phyloP scores from a whole-genome alignment of 2,113 vertebrate species.

The Plestiodon gilberti region DNA sequence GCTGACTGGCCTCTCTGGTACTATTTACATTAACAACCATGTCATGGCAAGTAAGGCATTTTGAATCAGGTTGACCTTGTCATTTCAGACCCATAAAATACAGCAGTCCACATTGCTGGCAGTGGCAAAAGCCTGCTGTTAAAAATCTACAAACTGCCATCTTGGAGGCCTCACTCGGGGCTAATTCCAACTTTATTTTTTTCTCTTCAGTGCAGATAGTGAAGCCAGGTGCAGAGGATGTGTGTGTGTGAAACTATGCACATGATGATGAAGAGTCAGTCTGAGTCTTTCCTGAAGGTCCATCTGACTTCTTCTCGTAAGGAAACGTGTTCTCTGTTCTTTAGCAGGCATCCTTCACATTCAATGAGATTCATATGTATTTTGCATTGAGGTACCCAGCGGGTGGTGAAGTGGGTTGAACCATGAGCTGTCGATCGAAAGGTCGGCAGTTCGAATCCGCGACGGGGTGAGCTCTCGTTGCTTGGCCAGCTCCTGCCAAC shows the following conservation, averaged over 20 bases:
- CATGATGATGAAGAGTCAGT: not conserved
- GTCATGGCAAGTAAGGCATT: not conserved
- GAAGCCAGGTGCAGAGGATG: not conserved
- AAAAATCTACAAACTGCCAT: not conserved
- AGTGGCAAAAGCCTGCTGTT: not conserved
- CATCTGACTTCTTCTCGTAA: not conserved
- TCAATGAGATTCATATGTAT: not conserved
- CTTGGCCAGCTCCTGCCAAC: too few relatives aligned
- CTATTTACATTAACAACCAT: constrained; percentile 1
- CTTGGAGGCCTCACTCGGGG: not conserved
- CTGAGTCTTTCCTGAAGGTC: not conserved
- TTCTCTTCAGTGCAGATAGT: not conserved
- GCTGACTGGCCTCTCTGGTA: not conserved
- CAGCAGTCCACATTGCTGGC: not conserved
- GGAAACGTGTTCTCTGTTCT: not conserved
- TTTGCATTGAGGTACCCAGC: not conserved
- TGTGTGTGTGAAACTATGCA: too few relatives aligned
- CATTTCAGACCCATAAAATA: not conserved
- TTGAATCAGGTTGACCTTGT: not conserved
- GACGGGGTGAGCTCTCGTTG: too few relatives aligned
- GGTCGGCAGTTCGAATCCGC: too few relatives aligned
- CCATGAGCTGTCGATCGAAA: too few relatives aligned
- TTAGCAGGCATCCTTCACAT: not conserved
- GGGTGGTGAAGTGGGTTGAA: too few relatives aligned
- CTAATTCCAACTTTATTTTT: not conserved